Conservation (phyloP, 2,113 vertebrate genomes). For the Pseudopodoces humilis region DNA sequence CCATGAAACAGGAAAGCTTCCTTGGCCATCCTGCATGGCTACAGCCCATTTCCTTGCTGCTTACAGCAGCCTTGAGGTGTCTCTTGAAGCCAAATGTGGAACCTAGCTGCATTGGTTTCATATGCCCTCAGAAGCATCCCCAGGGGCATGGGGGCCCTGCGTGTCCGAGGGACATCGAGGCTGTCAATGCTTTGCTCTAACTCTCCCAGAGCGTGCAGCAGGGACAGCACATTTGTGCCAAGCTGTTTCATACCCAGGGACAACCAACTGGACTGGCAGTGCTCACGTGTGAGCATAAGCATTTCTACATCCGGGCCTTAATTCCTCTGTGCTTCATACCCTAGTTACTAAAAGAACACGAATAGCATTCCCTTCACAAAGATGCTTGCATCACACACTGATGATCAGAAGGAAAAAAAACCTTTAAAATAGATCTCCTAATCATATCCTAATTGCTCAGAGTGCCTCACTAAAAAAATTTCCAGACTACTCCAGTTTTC, state of each 20-base stretch:
- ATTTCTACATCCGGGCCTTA: background rate
- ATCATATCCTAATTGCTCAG: background rate
- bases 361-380: background rate
- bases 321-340: background rate
- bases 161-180: fast-evolving
- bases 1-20: background rate
- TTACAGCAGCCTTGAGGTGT: background rate
- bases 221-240: fast-evolving
- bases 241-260: fast-evolving
- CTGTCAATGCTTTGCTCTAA: background rate
- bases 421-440: background rate
- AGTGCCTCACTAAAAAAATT: background rate
- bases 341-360: background rate
- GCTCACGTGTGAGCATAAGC: background rate
- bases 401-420: background rate
- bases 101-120: background rate
- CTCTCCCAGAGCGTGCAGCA: fast-evolving
- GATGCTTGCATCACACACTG: background rate
- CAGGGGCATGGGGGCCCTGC: fast-evolving
- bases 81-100: background rate
- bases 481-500: background rate
- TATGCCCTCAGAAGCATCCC: background rate
- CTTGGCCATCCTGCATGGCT: background rate
- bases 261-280: background rate
- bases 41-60: background rate